Evolutionary conservation across 2,797 vertebrate species (phyloP).

Genomic region (Cuniculus paca): DNA sequence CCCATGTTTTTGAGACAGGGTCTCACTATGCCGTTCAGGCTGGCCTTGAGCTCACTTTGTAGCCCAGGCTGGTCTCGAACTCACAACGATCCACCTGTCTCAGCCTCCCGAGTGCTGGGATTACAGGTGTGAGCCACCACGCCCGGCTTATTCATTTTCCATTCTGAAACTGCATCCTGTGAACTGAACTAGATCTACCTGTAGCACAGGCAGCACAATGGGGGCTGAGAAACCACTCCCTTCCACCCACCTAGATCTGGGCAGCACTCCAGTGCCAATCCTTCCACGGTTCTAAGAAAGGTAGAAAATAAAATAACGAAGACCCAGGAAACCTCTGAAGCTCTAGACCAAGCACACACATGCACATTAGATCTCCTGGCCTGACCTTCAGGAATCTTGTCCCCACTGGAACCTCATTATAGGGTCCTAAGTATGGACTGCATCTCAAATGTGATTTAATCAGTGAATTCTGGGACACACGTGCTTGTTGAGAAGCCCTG

Average conservation of each 20-base stretch:
- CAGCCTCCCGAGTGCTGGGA: too few relatives aligned
- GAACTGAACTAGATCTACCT: background rate
- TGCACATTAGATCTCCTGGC: background rate
- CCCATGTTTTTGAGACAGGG: too few relatives aligned
- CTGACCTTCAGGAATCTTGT: background rate
- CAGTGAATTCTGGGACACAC: background rate
- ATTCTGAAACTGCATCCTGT: background rate
- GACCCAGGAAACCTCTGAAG: background rate
- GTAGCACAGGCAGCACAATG: background rate
- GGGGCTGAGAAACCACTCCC: background rate
- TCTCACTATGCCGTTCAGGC: too few relatives aligned
- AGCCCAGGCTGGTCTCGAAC: too few relatives aligned
- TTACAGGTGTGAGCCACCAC: too few relatives aligned
- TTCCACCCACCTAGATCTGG: background rate
- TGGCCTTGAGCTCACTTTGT: too few relatives aligned
- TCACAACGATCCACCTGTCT: too few relatives aligned
- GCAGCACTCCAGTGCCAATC: background rate
- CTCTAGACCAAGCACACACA: background rate
- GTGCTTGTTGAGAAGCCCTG: background rate
- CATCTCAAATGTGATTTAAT: background rate
- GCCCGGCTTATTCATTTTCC: too few relatives aligned
- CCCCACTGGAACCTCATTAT: background rate
- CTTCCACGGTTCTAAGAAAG: background rate
- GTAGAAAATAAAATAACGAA: background rate
- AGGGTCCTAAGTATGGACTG: background rate